A percentile compares a stretch with the other conserved stretches of the same genome.
phyloP scores from a whole-genome alignment of 2,797 vertebrate genomes.

The Neosilurus mollespiculum region DNA sequence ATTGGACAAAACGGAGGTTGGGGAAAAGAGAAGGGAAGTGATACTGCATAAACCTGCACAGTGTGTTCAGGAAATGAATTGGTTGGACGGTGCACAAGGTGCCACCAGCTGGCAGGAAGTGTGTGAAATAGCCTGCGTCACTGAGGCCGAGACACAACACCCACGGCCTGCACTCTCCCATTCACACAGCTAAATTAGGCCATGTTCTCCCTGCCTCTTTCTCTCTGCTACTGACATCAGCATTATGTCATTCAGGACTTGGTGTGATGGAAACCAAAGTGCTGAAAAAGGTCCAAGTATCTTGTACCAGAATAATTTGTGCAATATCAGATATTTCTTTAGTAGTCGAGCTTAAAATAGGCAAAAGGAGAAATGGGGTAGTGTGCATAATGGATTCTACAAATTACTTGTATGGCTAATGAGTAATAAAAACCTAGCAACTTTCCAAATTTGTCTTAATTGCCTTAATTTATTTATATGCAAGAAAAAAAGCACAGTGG shows the following conservation, averaged over 20 bases:
- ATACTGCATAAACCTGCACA: slow-evolving; percentile 50
- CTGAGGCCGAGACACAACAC: slow-evolving; percentile 66
- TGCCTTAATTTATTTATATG: background rate
- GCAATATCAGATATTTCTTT: slow-evolving; percentile 25
- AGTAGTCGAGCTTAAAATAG: background rate
- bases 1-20: background rate
- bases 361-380: background rate
- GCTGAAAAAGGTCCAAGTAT: slow-evolving; percentile 30
- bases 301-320: slow-evolving; percentile 24
- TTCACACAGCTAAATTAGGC: slow-evolving; percentile 50
- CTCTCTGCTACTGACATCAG: slow-evolving; percentile 45
- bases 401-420: background rate
- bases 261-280: slow-evolving; percentile 40
- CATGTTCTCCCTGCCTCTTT: slow-evolving; percentile 64
- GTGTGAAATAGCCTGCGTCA: slow-evolving; percentile 76
- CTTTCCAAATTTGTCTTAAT: background rate
- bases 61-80: slow-evolving; percentile 65
- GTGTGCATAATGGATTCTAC: background rate
- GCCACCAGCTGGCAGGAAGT: slow-evolving; percentile 78
- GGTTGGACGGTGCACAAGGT: slow-evolving; percentile 66
- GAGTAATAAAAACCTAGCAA: background rate
- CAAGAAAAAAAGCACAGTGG: background rate
- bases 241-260: slow-evolving; percentile 40
- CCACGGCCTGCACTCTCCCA: slow-evolving; percentile 58
- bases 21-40: slow-evolving; percentile 42